phyloP scores from a whole-genome alignment of 2,888 invertebrate genomes.

The Lepeophtheirus nordmannii region DNA sequence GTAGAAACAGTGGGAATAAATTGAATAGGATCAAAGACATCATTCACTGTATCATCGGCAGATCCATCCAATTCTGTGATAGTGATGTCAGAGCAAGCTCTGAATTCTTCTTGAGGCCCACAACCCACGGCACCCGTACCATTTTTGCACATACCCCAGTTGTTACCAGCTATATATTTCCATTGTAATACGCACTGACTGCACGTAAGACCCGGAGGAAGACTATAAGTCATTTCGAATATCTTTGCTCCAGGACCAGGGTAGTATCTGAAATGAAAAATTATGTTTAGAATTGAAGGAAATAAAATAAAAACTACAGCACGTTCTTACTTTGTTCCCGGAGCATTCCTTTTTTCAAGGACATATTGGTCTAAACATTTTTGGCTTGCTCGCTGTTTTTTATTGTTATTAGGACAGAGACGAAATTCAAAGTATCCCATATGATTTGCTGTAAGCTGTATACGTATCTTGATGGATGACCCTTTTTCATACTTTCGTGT shows the following conservation, averaged over 20 bases:
- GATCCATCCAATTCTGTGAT: slow-evolving; percentile 29
- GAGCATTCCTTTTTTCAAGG: slow-evolving; percentile 37
- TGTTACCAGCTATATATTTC: slow-evolving; percentile 69
- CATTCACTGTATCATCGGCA: slow-evolving; percentile 27
- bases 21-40: slow-evolving; percentile 10
- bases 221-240: slow-evolving; percentile 54
- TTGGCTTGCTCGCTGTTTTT: slow-evolving; percentile 41
- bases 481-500: slow-evolving; percentile 59
- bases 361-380: slow-evolving; percentile 59
- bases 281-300: neutral
- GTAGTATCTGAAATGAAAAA: slow-evolving; percentile 29
- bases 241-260: slow-evolving; percentile 50
- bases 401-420: slow-evolving; percentile 50
- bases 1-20: slow-evolving; percentile 26
- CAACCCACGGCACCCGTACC: slow-evolving; percentile 58
- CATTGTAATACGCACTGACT: slow-evolving; percentile 71
- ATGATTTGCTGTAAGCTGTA: slow-evolving; percentile 76
- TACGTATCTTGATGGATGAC: slow-evolving; percentile 51
- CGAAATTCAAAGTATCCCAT: slow-evolving; percentile 70
- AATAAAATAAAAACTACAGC: neutral
- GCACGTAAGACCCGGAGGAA: slow-evolving; percentile 52
- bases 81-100: slow-evolving; percentile 32
- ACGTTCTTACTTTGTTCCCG: slow-evolving; percentile 1
- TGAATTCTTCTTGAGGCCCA: slow-evolving; percentile 63
- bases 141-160: slow-evolving; percentile 47